Percentiles rank a stretch among this genome's conserved stretches.
Evolutionary conservation across 2,797 vertebrate species (phyloP).

Genomic region (Petrocephalus schoutedeni): DNA sequence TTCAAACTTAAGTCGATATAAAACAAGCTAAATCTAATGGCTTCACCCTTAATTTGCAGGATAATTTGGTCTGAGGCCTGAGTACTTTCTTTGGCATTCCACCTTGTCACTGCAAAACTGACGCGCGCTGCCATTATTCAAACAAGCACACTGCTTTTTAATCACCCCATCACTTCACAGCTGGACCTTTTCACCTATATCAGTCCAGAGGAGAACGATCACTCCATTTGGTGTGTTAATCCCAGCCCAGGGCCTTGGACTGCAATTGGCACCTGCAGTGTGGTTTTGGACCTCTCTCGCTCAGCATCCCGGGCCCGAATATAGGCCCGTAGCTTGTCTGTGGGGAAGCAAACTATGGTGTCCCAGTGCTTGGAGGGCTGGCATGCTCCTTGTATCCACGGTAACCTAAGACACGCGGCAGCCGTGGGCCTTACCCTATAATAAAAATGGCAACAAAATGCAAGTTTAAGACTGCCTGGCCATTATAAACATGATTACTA

Average conservation of each 20-base stretch:
- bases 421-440: neutral
- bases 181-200: neutral
- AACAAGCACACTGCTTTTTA: neutral
- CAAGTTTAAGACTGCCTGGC: neutral
- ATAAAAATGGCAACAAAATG: neutral
- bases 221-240: neutral
- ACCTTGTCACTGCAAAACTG: too few species aligned
- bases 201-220: neutral
- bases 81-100: neutral
- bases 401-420: neutral
- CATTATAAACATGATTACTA: neutral
- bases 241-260: neutral
- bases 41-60: neutral
- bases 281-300: neutral
- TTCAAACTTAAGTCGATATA: neutral
- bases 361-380: constrained; percentile 10
- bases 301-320: neutral
- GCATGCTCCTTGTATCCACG: constrained; percentile 8
- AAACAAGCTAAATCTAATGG: neutral
- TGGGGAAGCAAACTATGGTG: neutral
- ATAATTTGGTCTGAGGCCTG: neutral
- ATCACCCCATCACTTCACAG: neutral
- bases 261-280: neutral
- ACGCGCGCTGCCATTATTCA: neutral
- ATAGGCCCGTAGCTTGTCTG: neutral